Evolutionary conservation across 2,797 vertebrate species (phyloP).

Genomic region (Corythornis leucogaster): DNA sequence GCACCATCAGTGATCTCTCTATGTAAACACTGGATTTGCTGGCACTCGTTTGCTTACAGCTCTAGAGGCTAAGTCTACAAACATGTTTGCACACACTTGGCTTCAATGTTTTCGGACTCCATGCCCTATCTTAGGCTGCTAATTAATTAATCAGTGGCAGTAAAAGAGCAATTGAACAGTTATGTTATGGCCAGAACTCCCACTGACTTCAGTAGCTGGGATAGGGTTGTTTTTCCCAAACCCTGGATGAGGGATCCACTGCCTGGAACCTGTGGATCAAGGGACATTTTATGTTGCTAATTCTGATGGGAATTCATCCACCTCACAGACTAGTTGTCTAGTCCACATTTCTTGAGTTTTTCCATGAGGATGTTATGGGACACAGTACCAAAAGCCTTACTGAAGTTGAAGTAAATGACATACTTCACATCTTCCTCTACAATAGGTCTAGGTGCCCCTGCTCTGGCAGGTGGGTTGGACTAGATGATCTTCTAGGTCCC

Average conservation of each 20-base stretch:
- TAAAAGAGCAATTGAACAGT: background rate
- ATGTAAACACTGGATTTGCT: background rate
- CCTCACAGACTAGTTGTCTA: too few relatives aligned
- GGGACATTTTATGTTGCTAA: background rate
- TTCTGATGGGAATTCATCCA: background rate
- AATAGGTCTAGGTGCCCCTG: too few relatives aligned
- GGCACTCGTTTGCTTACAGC: background rate
- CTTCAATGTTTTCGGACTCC: background rate
- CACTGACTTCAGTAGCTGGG: background rate
- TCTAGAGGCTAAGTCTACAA: background rate
- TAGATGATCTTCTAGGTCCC: too few relatives aligned
- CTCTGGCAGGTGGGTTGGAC: too few relatives aligned
- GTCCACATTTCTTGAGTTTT: too few relatives aligned
- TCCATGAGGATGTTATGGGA: too few relatives aligned
- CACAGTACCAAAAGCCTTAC: too few relatives aligned
- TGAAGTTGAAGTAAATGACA: too few relatives aligned
- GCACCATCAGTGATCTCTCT: background rate
- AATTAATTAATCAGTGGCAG: background rate
- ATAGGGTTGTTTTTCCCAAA: background rate
- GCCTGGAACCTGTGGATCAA: background rate
- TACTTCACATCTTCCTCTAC: too few relatives aligned
- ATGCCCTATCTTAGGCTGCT: background rate
- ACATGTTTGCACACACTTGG: fast-evolving
- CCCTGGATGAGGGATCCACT: background rate
- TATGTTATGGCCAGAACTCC: background rate